Evolutionary conservation across 2,113 vertebrate species (phyloP).

Genomic region (Oreochromis aureus): DNA sequence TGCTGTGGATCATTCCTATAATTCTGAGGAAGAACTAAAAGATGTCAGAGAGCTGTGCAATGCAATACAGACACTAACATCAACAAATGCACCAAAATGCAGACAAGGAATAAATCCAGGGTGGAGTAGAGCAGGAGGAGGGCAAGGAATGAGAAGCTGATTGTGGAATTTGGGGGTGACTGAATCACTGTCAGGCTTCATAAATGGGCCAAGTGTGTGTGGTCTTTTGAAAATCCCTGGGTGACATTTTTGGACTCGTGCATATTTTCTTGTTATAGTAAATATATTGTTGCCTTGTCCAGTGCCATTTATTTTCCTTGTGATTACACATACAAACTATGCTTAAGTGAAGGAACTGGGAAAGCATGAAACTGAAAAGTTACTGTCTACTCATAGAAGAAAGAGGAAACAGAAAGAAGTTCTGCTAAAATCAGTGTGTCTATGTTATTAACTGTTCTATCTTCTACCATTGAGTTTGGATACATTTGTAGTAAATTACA

Average conservation of each 20-base stretch:
- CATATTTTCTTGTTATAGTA: background rate
- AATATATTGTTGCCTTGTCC: background rate
- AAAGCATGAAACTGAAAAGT: background rate
- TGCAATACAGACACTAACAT: slow-evolving; percentile 22
- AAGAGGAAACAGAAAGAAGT: background rate
- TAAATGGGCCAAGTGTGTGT: slow-evolving; percentile 10
- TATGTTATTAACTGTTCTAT: background rate
- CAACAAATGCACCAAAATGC: slow-evolving; percentile 14
- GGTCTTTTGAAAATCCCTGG: background rate
- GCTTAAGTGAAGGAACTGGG: background rate
- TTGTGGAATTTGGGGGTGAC: background rate
- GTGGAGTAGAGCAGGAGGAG: background rate
- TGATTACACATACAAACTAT: background rate
- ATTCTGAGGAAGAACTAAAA: slow-evolving; percentile 30
- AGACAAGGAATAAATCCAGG: background rate
- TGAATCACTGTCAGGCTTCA: background rate
- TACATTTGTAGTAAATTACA: background rate
- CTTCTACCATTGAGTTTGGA: background rate
- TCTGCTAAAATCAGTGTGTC: background rate
- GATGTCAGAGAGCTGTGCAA: slow-evolving; percentile 20
- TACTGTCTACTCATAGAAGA: background rate
- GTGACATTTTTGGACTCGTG: background rate
- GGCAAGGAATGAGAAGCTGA: background rate
- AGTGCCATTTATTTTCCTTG: background rate
- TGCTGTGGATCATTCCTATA: slow-evolving; percentile 33